phyloP scores from a whole-genome alignment of 1,140 invertebrate species.

The Trialeurodes vaporariorum region DNA sequence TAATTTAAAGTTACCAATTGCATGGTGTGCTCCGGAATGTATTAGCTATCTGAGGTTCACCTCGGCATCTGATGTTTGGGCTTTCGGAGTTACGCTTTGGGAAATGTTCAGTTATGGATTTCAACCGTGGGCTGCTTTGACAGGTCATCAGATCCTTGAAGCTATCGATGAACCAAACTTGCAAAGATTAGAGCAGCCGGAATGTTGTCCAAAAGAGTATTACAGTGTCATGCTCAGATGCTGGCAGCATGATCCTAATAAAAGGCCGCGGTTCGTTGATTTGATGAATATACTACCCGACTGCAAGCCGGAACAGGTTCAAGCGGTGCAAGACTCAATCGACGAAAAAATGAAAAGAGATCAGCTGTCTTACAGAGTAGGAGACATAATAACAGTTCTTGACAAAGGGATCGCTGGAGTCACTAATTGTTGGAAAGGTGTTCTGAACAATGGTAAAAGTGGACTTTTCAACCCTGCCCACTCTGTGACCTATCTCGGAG shows the following conservation, averaged over 20 bases:
- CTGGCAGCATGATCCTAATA: conserved; percentile 85
- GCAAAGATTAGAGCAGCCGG: conserved; percentile 76
- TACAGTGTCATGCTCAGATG: conserved; percentile 88
- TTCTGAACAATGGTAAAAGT: conserved; percentile 67
- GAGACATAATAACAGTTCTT: conserved; percentile 86
- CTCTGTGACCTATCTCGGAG: conserved; percentile 73
- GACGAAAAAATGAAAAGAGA: conserved; percentile 42
- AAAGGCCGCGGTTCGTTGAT: conserved; percentile 82
- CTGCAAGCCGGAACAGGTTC: conserved; percentile 81
- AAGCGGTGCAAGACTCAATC: conserved; percentile 49
- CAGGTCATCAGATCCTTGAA: conserved; percentile 90
- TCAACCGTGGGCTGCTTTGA: conserved; percentile 92
- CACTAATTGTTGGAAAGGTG: conserved; percentile 65
- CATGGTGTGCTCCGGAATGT: conserved; percentile 97
- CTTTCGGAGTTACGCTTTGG: conserved; percentile 95
- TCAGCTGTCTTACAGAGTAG: conserved; percentile 68
- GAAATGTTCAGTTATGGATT: conserved; percentile 98
- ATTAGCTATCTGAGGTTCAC: conserved; percentile 94
- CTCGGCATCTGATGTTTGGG: conserved; percentile 93
- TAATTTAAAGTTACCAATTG: conserved; percentile 93
- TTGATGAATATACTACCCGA: conserved; percentile 68
- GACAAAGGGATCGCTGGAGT: conserved; percentile 61
- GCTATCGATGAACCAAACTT: conserved; percentile 89
- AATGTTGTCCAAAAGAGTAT: conserved; percentile 89
- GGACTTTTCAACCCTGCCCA: conserved; percentile 84